A percentile compares a stretch with the other conserved stretches of the same genome.
Conservation (phyloP, 2,797 vertebrate genomes). For the Parambassis ranga region DNA sequence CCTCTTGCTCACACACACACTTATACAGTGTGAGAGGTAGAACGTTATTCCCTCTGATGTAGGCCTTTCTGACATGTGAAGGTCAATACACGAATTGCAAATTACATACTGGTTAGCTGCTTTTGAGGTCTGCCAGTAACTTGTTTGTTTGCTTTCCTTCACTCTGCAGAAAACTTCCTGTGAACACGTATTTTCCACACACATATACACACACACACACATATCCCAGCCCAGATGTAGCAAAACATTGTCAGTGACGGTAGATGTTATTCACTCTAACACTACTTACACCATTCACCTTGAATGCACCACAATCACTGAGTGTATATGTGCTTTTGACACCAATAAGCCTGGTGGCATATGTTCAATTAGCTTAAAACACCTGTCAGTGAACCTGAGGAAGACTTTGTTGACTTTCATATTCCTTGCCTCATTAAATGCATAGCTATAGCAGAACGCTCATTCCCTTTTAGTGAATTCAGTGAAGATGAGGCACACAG, state of each 20-base stretch:
- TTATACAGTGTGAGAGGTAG: background rate
- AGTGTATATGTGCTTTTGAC: constrained; percentile 27
- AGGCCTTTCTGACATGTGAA: constrained; percentile 50
- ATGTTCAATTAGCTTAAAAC: constrained; percentile 41
- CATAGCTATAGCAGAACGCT: background rate
- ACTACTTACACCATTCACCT: constrained; percentile 47
- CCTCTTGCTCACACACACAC: background rate
- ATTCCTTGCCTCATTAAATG: constrained; percentile 33
- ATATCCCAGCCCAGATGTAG: constrained; percentile 23
- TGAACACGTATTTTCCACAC: background rate
- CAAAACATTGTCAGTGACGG: constrained; percentile 25
- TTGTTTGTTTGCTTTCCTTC: constrained; percentile 42
- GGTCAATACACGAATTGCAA: constrained; percentile 50
- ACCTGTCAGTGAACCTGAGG: constrained; percentile 21
- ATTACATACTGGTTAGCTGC: constrained; percentile 35
- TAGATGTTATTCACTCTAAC: constrained; percentile 3
- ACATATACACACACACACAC: constrained; percentile 1
- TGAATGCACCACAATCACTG: constrained; percentile 26
- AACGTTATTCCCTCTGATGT: constrained; percentile 37
- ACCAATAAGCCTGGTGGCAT: constrained; percentile 18
- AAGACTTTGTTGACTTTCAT: constrained; percentile 21
- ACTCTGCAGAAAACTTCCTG: constrained; percentile 1
- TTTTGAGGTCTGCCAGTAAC: constrained; percentile 41
- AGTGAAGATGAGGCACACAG: background rate
- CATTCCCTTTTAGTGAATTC: background rate